Evolutionary conservation across 2,888 invertebrate species (phyloP), one percentile per base, ranked within the genome.

Genomic region (Neoscelio sp.): DNA sequence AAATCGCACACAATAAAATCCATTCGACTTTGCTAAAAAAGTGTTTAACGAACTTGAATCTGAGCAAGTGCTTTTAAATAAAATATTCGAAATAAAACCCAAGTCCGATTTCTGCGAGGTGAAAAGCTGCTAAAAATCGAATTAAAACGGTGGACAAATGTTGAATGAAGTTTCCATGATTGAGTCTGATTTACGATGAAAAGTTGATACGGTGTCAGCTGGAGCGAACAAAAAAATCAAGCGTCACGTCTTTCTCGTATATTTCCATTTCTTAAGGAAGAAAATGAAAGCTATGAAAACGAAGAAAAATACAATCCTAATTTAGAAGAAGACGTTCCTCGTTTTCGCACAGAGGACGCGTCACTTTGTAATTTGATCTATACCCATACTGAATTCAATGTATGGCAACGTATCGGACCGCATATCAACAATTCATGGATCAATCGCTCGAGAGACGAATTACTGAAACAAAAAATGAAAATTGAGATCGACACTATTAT

Each of bases 331-430:
- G 56, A 75, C 73, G 48, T 65, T 50, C 40, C 58, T 80, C 64
- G 76, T 71, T 68, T 76, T 76, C 71, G 64, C 62, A 52, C 80
- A 30, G 52, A 13, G 33, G 46, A 52, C 50, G 56, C 76, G 73
- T 73, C 73, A 68, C 64, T 42, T 54, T 23, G 73, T 80, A 80
- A 80, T 80, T 80, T 76, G 76, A 77, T 79, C 71, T 67, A 76
- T 79, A 71, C 62, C 48, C 68, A 74, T 64, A 48, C 56, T 67
- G 74, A 73, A 80, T 80, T 73, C 67, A 77, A 80, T 76, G 46
- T 78, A 68, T 73, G 67, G 73, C 73, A 28, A 56, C 40, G 48
- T 58, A 62, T 40, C 77, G 77, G 64, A 71, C 68, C 65, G 80
- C 73, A 77, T 80, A 77, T 77, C 68, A 80, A 80, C 70, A 73